These are phyloP conservation scores for Dinomys branickii DNA, from an alignment of 2,113 vertebrate species.

Conservation along the genomic window DNA sequence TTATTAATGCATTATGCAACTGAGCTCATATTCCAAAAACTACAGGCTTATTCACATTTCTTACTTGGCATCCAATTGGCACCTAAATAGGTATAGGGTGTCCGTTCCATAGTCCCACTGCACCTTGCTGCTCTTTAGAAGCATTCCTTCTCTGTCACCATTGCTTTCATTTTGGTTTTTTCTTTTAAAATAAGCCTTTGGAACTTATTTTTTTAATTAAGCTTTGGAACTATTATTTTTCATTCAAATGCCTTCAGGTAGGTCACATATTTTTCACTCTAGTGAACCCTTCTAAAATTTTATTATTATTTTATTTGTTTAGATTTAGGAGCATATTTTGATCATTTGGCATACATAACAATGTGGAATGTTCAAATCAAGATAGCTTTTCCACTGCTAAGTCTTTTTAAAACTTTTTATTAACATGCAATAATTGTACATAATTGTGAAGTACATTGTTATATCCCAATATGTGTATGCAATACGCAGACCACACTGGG, in stretches of 20 bases:
- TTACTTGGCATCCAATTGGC: neutral
- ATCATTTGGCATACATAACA: neutral
- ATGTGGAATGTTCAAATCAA: neutral
- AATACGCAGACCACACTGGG: neutral
- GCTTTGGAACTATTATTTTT: neutral
- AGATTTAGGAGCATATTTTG: neutral
- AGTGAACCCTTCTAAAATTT: neutral
- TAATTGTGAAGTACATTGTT: neutral
- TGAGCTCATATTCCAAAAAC: neutral
- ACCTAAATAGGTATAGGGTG: neutral
- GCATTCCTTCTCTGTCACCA: neutral
- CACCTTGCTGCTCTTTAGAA: neutral
- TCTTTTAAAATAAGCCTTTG: neutral
- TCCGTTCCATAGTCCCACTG: neutral
- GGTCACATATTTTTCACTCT: neutral
- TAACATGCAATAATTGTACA: neutral
- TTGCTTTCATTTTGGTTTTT: neutral
- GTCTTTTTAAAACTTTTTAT: neutral
- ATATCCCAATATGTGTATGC: neutral
- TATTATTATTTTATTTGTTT: neutral
- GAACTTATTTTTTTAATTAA: neutral
- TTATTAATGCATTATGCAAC: neutral
- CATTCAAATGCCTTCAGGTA: too few relatives aligned
- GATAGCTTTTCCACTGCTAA: neutral
- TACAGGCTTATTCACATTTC: neutral